Evolutionary conservation across 2,113 vertebrate genomes (phyloP), one percentile per base, ranked within the genome.

Genomic region (Macquaria ambigua): DNA sequence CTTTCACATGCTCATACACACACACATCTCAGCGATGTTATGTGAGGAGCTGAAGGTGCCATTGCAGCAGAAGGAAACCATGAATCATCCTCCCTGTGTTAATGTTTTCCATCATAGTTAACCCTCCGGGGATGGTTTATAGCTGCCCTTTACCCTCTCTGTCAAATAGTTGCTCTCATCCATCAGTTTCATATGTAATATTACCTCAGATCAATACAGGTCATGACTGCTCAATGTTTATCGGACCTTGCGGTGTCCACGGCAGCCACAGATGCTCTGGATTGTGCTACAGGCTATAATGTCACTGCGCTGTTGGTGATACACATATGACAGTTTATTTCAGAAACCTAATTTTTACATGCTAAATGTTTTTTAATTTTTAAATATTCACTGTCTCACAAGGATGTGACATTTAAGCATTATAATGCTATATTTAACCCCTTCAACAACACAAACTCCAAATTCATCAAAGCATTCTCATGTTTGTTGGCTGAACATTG

Each of bases 151-250:
- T 93, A 59, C 41, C 90, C 92, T 75, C 75, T 61, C 83, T 93
- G 91, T 93, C 93, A 84, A 69, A 92, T 87, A 69, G 69, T 71
- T 63, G 86, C 86, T 82, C 90, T 77, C 89, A 84, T 93, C 91
- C 84, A 86, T 92, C 92, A 90, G 89, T 79, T 87, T 94, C 81
- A 84, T 90, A 82, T 87, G 86, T 90, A 93, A 91, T 93, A 93
- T 92, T 88, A 86, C 82, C 86, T 88, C 80, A 1, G 86, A 93
- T 94, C 92, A 82, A 93, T 93, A 82, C 87, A 56, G 89, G 92
- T 91, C 92, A 90, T 39, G 28, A 81, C 70, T 82, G 83, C 85
- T 83, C 83, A 84, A 70, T 31, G 50, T 84, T 87, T 76, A 79
- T 64, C 59, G 43, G 81, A 76, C 80, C 76, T 11, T 21, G 69